These are phyloP conservation scores for Talpa occidentalis DNA, from an alignment of 2,113 vertebrate species.

Conservation along the genomic window DNA sequence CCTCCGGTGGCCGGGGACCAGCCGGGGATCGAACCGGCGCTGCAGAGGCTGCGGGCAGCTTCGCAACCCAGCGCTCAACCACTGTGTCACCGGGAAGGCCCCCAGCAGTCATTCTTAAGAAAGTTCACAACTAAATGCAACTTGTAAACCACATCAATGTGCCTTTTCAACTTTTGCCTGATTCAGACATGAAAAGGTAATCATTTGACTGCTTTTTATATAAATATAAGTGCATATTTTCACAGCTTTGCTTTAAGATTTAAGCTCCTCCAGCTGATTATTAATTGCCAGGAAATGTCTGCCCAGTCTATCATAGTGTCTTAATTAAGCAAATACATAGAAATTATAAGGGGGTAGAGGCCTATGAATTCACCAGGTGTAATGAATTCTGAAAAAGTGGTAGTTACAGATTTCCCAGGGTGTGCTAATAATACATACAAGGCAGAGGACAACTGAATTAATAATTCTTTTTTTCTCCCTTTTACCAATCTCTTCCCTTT, in stretches of 20 bases:
- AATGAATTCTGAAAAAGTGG: slow-evolving; percentile 51
- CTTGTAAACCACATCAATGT: slow-evolving; percentile 12
- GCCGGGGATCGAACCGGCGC: too few species aligned
- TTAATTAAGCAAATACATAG: slow-evolving; percentile 66
- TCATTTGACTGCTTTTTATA: slow-evolving; percentile 50
- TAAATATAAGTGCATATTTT: slow-evolving; percentile 69
- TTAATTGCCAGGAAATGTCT: slow-evolving; percentile 64
- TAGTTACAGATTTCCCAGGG: background rate
- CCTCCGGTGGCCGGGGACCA: too few species aligned
- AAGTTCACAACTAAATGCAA: slow-evolving; percentile 5
- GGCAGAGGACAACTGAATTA: background rate
- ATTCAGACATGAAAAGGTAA: slow-evolving; percentile 42
- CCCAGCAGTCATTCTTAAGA: background rate
- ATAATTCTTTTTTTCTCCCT: background rate
- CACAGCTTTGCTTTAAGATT: slow-evolving; percentile 61
- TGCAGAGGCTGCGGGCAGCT: too few species aligned
- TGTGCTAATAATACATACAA: slow-evolving; percentile 46
- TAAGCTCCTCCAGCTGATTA: slow-evolving; percentile 48
- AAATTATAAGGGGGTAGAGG: background rate
- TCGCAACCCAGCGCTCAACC: too few species aligned
- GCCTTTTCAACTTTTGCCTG: slow-evolving; percentile 30
- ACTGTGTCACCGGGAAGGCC: too few species aligned
- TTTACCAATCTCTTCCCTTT: background rate
- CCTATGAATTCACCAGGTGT: slow-evolving; percentile 24
- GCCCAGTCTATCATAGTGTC: slow-evolving; percentile 52